Evolutionary conservation across 2,888 invertebrate species (phyloP).

Genomic region (Agrotis puta): DNA sequence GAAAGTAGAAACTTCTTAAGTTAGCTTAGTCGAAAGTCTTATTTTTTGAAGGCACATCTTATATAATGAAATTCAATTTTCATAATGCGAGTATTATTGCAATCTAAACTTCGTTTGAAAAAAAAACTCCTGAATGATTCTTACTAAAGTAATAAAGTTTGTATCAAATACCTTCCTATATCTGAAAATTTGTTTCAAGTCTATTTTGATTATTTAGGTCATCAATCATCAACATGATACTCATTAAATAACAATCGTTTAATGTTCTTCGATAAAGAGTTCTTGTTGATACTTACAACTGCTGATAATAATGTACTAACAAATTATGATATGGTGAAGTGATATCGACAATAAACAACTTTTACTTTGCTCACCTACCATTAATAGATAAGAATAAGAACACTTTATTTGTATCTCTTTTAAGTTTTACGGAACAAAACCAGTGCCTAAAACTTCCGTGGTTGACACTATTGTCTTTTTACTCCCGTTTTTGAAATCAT

Average conservation of each 20-base stretch:
- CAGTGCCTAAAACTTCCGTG: neutral
- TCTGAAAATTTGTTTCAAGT: neutral
- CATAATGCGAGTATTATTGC: neutral
- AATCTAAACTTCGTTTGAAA: neutral
- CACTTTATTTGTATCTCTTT: neutral
- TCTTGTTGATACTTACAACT: neutral
- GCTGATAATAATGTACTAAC: neutral
- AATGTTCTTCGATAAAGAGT: neutral
- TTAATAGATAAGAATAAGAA: neutral
- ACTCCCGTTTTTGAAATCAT: neutral
- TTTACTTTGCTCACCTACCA: no score
- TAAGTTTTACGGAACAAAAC: neutral
- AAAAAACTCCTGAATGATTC: neutral
- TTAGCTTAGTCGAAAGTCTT: no score
- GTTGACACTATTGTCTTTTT: neutral
- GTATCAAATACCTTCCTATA: neutral
- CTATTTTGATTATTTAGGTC: neutral
- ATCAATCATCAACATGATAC: neutral
- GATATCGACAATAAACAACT: neutral
- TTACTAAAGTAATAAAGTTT: neutral
- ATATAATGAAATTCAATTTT: neutral
- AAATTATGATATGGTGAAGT: constrained; percentile 1
- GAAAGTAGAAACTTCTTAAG: neutral
- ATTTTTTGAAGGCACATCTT: neutral
- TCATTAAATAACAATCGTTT: neutral